Percentiles rank a stretch among this genome's conserved stretches.
Conservation (phyloP, 1,140 invertebrate genomes). For the Heliothis subflexa region DNA sequence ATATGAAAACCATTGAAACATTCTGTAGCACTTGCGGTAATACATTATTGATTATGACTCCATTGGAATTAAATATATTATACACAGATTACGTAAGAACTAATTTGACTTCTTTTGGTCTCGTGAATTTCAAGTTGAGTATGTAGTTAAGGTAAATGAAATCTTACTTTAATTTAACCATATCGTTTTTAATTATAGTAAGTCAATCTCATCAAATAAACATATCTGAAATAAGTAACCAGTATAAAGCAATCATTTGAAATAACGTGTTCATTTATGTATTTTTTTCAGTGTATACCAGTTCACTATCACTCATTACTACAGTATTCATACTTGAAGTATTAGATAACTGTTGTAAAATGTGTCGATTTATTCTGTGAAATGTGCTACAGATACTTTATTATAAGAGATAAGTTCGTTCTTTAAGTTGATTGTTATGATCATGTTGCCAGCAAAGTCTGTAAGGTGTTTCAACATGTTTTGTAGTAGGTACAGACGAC, state of each 20-base stretch:
- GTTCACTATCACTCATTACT: background rate
- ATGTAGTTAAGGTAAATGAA: background rate
- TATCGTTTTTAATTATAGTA: constrained; percentile 15
- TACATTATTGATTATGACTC: background rate
- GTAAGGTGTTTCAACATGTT: background rate
- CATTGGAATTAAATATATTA: background rate
- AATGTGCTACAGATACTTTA: constrained; percentile 46
- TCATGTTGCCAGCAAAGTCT: constrained; percentile 7
- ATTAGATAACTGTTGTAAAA: constrained; percentile 38
- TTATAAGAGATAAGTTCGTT: constrained; percentile 34
- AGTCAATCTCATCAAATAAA: constrained; percentile 24
- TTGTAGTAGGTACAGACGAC: too few relatives aligned
- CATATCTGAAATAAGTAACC: constrained; percentile 39
- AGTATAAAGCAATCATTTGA: constrained; percentile 30
- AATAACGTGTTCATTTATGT: constrained; percentile 25
- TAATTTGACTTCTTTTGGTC: background rate
- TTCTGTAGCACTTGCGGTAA: constrained; percentile 34
- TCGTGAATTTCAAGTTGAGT: background rate
- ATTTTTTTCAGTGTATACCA: constrained; percentile 1
- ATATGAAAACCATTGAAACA: background rate
- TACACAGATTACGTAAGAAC: too few relatives aligned
- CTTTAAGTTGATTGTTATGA: constrained; percentile 18
- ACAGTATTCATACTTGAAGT: constrained; percentile 45
- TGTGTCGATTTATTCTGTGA: constrained; percentile 30
- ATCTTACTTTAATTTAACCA: constrained; percentile 33